Percentiles rank a stretch among this genome's conserved stretches.
These are phyloP conservation scores for Orchestia grillus DNA, from an alignment of 1,140 invertebrate genomes.

Conservation along the genomic window DNA sequence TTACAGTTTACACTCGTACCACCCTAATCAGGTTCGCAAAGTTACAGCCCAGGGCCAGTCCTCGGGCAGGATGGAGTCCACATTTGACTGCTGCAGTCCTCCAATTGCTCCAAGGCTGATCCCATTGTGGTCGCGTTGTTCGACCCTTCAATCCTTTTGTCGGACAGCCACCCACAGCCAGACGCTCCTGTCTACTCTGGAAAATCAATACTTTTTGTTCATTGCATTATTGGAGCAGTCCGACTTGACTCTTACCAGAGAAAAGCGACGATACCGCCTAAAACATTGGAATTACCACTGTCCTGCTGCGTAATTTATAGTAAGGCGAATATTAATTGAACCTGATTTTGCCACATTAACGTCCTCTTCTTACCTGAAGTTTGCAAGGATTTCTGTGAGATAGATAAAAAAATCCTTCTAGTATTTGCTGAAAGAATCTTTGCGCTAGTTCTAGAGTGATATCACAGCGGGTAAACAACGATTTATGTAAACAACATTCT, in stretches of 20 bases:
- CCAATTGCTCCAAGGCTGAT: slow-evolving; percentile 6
- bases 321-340: not conserved
- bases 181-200: not conserved
- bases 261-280: not conserved
- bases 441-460: not conserved
- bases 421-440: not conserved
- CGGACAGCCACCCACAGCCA: not conserved
- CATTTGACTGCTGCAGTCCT: not conserved
- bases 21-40: not conserved
- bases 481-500: not conserved
- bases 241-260: not conserved
- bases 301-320: not conserved
- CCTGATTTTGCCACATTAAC: not conserved
- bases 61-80: not conserved
- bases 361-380: too few relatives aligned
- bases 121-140: not conserved
- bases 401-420: not conserved
- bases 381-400: not conserved
- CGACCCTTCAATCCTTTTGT: not conserved
- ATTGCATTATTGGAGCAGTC: not conserved
- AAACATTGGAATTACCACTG: not conserved
- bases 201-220: not conserved
- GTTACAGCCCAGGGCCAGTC: not conserved
- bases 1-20: not conserved
- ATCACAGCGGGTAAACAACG: not conserved